phyloP scores from a whole-genome alignment of 2,113 vertebrate genomes.

The Montifringilla adamsi region DNA sequence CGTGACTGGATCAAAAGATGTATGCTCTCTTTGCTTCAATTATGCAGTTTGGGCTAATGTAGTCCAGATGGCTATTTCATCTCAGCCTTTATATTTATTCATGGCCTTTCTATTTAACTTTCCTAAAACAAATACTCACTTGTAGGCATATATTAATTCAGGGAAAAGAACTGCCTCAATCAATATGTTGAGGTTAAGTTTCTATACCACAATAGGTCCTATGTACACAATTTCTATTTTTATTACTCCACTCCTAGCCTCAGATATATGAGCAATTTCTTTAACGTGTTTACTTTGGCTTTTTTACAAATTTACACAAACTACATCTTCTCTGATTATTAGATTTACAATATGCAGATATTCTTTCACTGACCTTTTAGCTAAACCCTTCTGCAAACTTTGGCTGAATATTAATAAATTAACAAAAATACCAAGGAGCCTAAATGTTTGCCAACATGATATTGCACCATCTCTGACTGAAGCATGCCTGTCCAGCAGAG shows the following conservation, averaged over 20 bases:
- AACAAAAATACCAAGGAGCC: neutral
- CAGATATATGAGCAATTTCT: neutral
- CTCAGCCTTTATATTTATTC: slow-evolving; percentile 35
- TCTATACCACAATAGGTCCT: slow-evolving; percentile 6
- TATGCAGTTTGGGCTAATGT: neutral
- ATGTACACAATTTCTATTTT: slow-evolving; percentile 29
- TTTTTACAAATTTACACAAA: slow-evolving; percentile 46
- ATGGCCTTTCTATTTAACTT: slow-evolving; percentile 43
- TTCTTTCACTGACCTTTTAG: slow-evolving; percentile 52
- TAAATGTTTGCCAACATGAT: slow-evolving; percentile 1
- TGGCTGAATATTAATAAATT: neutral
- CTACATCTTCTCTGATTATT: slow-evolving; percentile 11
- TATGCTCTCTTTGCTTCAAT: slow-evolving; percentile 5
- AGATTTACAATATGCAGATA: slow-evolving; percentile 40
- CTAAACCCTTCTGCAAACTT: slow-evolving; percentile 39
- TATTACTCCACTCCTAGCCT: slow-evolving; percentile 4
- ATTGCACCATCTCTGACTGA: neutral
- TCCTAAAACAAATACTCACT: slow-evolving; percentile 46
- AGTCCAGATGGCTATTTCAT: slow-evolving; percentile 51
- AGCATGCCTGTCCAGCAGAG: neutral
- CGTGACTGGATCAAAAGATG: slow-evolving; percentile 51
- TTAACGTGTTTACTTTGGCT: slow-evolving; percentile 37
- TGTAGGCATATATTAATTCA: slow-evolving; percentile 20
- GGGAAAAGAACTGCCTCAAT: slow-evolving; percentile 31
- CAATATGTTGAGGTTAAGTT: slow-evolving; percentile 37